These are phyloP conservation scores for Drosophila miranda DNA, from an alignment of 1,140 invertebrate genomes.

Conservation along the genomic window DNA sequence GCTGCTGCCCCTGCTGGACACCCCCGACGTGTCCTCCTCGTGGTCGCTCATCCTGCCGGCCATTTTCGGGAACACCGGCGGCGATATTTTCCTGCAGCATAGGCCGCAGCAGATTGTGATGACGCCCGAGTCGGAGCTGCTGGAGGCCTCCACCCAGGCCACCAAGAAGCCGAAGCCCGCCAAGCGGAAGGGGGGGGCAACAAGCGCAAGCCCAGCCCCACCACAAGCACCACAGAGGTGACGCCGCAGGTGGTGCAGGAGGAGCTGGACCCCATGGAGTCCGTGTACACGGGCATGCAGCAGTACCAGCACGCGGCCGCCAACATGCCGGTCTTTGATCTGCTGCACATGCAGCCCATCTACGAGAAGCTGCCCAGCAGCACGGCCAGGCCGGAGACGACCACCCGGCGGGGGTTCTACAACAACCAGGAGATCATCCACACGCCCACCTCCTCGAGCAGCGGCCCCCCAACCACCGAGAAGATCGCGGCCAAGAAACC, in stretches of 20 bases:
- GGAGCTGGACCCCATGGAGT: constrained; percentile 72
- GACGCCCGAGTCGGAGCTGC: constrained; percentile 84
- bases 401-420: constrained; percentile 68
- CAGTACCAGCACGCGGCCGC: constrained; percentile 72
- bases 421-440: constrained; percentile 77
- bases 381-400: constrained; percentile 56
- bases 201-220: constrained; percentile 49
- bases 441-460: constrained; percentile 42
- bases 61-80: constrained; percentile 88
- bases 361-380: constrained; percentile 66
- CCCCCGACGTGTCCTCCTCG: constrained; percentile 88
- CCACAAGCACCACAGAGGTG: constrained; percentile 55
- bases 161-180: constrained; percentile 70
- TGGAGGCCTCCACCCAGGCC: constrained; percentile 80
- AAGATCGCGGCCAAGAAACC: constrained; percentile 62
- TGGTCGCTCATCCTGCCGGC: constrained; percentile 91
- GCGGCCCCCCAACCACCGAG: constrained; percentile 33
- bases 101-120: constrained; percentile 83
- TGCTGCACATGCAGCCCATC: constrained; percentile 73
- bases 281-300: constrained; percentile 77
- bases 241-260: constrained; percentile 78
- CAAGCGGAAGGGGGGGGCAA: constrained; percentile 66
- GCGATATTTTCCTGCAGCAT: constrained; percentile 85
- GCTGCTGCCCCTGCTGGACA: constrained; percentile 85
- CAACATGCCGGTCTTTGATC: constrained; percentile 68